These are phyloP conservation scores for Ardeotis arabs DNA, from an alignment of 2,113 vertebrate genomes.

Conservation along the genomic window DNA sequence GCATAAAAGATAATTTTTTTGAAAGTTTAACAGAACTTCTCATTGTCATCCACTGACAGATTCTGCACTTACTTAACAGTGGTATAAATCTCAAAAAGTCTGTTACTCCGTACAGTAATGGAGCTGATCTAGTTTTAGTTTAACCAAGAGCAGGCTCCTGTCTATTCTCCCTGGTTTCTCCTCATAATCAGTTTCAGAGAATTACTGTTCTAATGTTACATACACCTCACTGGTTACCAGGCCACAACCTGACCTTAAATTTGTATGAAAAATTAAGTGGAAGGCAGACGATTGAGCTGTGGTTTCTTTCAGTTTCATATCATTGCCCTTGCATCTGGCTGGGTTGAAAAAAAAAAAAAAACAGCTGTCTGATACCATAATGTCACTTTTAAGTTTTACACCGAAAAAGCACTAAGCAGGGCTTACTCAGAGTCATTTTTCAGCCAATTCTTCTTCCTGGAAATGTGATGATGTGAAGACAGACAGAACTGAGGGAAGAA, in stretches of 20 bases:
- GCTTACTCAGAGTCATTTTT: slow-evolving; percentile 72
- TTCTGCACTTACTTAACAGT: background rate
- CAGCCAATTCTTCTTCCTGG: slow-evolving; percentile 77
- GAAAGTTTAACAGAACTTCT: background rate
- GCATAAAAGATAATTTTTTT: background rate
- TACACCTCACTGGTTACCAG: slow-evolving; percentile 53
- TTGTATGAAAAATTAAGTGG: slow-evolving; percentile 84
- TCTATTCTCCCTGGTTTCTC: background rate
- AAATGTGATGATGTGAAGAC: slow-evolving; percentile 79
- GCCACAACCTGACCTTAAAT: slow-evolving; percentile 76
- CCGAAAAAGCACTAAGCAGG: slow-evolving; percentile 65
- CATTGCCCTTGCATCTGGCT: slow-evolving; percentile 66
- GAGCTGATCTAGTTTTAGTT: background rate
- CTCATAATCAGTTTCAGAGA: slow-evolving; percentile 32
- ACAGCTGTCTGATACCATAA: slow-evolving; percentile 72
- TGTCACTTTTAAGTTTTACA: slow-evolving; percentile 76
- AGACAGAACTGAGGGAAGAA: slow-evolving; percentile 74
- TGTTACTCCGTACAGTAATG: background rate
- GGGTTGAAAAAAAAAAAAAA: background rate
- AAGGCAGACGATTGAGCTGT: slow-evolving; percentile 77
- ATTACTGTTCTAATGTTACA: slow-evolving; percentile 59
- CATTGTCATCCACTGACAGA: background rate
- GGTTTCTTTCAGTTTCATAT: slow-evolving; percentile 80
- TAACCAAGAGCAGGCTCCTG: slow-evolving; percentile 32
- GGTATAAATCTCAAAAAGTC: background rate